Conservation (phyloP, 2,888 invertebrate species). For the Dysmachus trigonus region DNA sequence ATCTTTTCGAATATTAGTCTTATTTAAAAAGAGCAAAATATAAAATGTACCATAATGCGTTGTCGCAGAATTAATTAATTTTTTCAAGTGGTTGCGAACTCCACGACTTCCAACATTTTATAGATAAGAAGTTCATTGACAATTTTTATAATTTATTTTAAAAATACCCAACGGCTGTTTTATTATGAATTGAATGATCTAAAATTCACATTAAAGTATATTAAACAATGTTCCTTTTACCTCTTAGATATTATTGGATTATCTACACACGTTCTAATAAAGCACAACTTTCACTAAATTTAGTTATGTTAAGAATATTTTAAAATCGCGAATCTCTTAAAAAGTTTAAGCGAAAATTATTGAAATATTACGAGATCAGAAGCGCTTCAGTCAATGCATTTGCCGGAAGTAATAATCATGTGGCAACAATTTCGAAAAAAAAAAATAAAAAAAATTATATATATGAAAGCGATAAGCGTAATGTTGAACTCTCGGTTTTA, state of each 20-base stretch:
- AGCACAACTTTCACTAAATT: neutral
- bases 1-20: neutral
- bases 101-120: neutral
- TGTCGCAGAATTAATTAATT: neutral
- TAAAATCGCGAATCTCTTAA: neutral
- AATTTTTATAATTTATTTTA: neutral
- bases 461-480: slow-evolving; percentile 17
- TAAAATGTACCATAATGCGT: too few species aligned
- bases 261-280: neutral
- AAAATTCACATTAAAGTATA: neutral
- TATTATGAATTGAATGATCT: neutral
- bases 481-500: slow-evolving; percentile 37
- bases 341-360: neutral
- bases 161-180: neutral
- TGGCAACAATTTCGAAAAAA: slow-evolving; percentile 1
- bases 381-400: neutral
- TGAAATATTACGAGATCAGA: neutral
- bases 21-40: too few species aligned
- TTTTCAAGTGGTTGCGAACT: neutral
- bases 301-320: neutral
- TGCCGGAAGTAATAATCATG: slow-evolving; percentile 36
- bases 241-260: neutral
- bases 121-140: neutral
- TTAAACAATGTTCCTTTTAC: too few species aligned
- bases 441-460: slow-evolving; percentile 6